Base-by-base conservation (phyloP, 2,888 invertebrate species). In the Ypsolopha sequella region DNA sequence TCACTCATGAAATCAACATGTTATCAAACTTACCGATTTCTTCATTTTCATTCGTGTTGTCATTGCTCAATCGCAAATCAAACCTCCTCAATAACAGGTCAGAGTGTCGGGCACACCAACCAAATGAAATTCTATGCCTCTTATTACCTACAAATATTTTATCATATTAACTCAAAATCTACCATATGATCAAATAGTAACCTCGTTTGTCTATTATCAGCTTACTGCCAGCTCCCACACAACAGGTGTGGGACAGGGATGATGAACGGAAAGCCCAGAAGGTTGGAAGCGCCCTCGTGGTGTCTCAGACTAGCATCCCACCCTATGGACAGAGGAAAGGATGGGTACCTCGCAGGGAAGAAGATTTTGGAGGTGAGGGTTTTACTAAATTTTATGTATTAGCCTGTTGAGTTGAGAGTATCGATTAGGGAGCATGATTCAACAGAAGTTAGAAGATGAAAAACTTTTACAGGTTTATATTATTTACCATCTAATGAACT, bases 311-410 rank as follows among this genome's bases (percentile, higher is more conserved):
- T 13, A 93, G 93, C 58, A 92, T 94, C 6, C 98, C 98, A 0
- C 97, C 98, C 0, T 99, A 99, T 84, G 97, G 98, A 0, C 95
- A 96, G 67, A 90, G 99, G 59, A 92, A 93, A 79, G 96, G 96
- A 64, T 99, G 97, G 96, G 89, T 97, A 7, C 99, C 99, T 0
- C 87, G 98, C 49, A 89, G 88, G 49, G 90, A 92, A 50, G 95
- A 90, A 0, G 92, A 92, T 64, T 92, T 87, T 73, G 91, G 90
- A 63, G 88, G 88, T 88, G n/a, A 47, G 36, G 35, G 6, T 7
- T 24, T 6, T 36, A n/a, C 8, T 38, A 10, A 7, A 7, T 38
- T 6, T 8, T 38, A 33, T 36, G n/a, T n/a, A n/a, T n/a, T n/a
- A n/a, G n/a, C n/a, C n/a, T n/a, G n/a, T 6, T 47, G 35, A 45